Evolutionary conservation across 2,797 vertebrate genomes (phyloP).

Genomic region (Natrix natrix): DNA sequence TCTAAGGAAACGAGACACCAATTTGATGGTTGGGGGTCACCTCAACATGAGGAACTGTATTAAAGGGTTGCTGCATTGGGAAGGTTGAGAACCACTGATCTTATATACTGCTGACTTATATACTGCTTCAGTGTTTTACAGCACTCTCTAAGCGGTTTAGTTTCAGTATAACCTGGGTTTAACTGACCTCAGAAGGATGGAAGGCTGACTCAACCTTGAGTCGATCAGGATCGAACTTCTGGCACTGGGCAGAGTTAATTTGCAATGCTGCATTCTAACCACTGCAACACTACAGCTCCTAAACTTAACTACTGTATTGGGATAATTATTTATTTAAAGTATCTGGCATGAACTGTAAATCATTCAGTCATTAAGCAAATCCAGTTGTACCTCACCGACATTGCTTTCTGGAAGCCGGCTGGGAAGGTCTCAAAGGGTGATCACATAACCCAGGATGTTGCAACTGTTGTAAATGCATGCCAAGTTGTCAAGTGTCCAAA

Average conservation of each 20-base stretch:
- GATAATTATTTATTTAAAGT: neutral
- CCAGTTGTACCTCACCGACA: neutral
- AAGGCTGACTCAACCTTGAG: neutral
- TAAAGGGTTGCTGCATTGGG: no score
- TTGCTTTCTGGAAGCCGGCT: neutral
- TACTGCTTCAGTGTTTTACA: neutral
- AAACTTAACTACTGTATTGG: neutral
- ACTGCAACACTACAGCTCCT: neutral
- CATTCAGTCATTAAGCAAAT: neutral
- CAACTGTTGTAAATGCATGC: neutral
- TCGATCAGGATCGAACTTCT: neutral
- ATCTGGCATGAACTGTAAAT: neutral
- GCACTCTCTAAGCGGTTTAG: neutral
- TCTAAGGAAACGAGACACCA: no score
- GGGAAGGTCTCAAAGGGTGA: neutral
- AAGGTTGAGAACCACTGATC: no score
- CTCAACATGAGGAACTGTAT: no score
- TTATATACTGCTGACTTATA: neutral
- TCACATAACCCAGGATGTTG: neutral
- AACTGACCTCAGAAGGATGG: neutral
- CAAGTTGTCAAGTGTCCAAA: neutral
- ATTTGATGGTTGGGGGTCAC: no score
- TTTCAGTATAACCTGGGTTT: neutral
- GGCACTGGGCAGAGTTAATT: neutral
- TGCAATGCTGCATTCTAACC: neutral